Base-by-base conservation (phyloP, 2,888 invertebrate genomes). In the Agriopis marginaria region DNA sequence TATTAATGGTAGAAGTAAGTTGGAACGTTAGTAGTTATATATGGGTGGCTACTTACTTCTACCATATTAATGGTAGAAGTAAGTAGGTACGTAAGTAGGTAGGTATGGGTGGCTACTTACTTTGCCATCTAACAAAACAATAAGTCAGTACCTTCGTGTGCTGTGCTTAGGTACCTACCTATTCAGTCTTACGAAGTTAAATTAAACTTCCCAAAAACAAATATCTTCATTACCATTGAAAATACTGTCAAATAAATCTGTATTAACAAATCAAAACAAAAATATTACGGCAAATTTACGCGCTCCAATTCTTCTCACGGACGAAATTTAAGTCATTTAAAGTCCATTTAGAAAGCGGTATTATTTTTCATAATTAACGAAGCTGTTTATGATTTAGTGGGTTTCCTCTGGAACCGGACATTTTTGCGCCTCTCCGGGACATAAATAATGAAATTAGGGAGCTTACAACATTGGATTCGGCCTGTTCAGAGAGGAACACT, bases 321-420 rank as follows among this genome's bases (percentile, higher is more conserved):
- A 82, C 76, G 82, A 81, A 83, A 81, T 84, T 82, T 79, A 76
- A 85, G 83, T 83, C 83, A 82, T 86, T 87, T 82, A 81, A 73
- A 77, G 78, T 74, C 78, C 79, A 83, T 86, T 85, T 77, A 73
- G 76, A 77, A 78, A 64, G 76, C 77, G 82, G 81, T 83, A 88
- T 86, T 89, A 88, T 90, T 90, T 90, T 90, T 90, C 84, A 87
- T 86, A 91, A 90, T 91, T 89, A 90, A 87, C 79, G 79, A 69
- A 62, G 68, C 79, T 77, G 77, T 77, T 80, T 80, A 83, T 89
- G 87, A 91, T 91, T 91, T 89, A 91, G 75, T 75, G 75, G 80
- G 74, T 76, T 73, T 71, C 72, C 75, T 78, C 77, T 65, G 78
- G 75, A 56, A 78, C 74, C 79, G 79, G 82, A 87, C 83, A 85